phyloP scores from a whole-genome alignment of 2,888 invertebrate species.

The Drosophila fungiperda region DNA sequence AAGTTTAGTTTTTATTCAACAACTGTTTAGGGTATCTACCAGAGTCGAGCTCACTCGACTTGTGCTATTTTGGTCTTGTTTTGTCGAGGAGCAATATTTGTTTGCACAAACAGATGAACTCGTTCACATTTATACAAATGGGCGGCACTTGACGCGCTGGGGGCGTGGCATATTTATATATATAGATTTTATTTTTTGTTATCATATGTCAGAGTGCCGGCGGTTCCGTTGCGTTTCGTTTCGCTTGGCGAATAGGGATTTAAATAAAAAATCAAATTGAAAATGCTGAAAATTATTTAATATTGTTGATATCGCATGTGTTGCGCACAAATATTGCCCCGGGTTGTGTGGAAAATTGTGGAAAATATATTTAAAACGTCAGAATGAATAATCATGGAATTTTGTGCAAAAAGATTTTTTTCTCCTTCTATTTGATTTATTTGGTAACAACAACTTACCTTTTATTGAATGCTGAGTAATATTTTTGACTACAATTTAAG shows the following conservation, averaged over 20 bases:
- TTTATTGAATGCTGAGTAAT: neutral
- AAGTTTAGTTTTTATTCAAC: neutral
- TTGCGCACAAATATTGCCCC: neutral
- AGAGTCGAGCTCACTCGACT: neutral
- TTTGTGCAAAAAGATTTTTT: neutral
- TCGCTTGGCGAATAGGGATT: slow-evolving; percentile 24
- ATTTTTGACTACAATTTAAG: neutral
- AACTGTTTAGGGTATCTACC: neutral
- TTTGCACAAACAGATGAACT: slow-evolving; percentile 62
- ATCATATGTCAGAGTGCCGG: neutral
- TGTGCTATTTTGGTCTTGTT: slow-evolving; percentile 9
- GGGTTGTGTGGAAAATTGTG: neutral
- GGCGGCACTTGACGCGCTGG: slow-evolving; percentile 5
- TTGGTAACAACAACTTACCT: slow-evolving; percentile 15
- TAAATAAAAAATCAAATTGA: slow-evolving; percentile 41
- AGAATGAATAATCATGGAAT: neutral
- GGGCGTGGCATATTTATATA: slow-evolving; percentile 15
- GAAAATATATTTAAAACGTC: slow-evolving; percentile 12
- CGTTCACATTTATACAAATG: slow-evolving; percentile 55
- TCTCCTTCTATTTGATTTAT: neutral
- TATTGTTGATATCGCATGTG: neutral
- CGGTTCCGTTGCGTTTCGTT: slow-evolving; percentile 12
- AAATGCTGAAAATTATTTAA: slow-evolving; percentile 43
- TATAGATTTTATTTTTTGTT: neutral
- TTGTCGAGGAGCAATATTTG: neutral